Conservation (phyloP, 1,140 invertebrate genomes). For the Drosophila yakuba region DNA sequence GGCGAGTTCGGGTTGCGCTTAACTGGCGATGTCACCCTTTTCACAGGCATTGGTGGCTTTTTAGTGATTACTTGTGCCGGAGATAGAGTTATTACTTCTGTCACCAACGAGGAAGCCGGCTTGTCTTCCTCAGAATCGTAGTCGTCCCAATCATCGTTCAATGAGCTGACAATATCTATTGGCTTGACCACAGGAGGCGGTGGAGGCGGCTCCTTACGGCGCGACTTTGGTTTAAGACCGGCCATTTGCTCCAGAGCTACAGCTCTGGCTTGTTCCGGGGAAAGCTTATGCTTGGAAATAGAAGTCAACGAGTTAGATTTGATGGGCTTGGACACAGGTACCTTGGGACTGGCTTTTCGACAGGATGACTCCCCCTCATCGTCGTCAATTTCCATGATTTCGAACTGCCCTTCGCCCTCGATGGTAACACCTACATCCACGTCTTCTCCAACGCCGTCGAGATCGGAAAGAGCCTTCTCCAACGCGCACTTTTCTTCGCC, state of each 20-base stretch:
- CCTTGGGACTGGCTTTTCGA: conserved; percentile 11
- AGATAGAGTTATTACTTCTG: conserved; percentile 3
- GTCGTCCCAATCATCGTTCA: conserved; percentile 82
- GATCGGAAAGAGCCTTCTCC: conserved; percentile 47
- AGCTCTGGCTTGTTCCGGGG: conserved; percentile 69
- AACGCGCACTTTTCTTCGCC: conserved; percentile 22
- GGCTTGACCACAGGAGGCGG: conserved; percentile 37
- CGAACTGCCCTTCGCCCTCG: conserved; percentile 79
- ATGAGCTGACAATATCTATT: conserved; percentile 53
- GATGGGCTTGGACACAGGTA: not conserved
- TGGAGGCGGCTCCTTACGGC: conserved; percentile 61
- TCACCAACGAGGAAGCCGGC: not conserved
- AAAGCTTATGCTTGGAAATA: conserved; percentile 46
- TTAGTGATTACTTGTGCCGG: conserved; percentile 6
- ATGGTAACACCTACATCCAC: conserved; percentile 72
- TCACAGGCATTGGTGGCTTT: conserved; percentile 7
- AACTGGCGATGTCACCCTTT: conserved; percentile 19
- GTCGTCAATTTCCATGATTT: conserved; percentile 82
- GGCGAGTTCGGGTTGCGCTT: conserved; percentile 7
- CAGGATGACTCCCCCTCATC: conserved; percentile 18
- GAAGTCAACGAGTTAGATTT: conserved; percentile 1
- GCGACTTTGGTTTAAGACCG: conserved; percentile 40
- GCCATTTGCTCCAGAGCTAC: conserved; percentile 79
- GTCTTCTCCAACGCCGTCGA: conserved; percentile 50
- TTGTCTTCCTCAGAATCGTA: conserved; percentile 54